Evolutionary conservation across 2,797 vertebrate species (phyloP), one percentile per base, ranked within the genome.

Genomic region (Lepidocolaptes lacrymiger): DNA sequence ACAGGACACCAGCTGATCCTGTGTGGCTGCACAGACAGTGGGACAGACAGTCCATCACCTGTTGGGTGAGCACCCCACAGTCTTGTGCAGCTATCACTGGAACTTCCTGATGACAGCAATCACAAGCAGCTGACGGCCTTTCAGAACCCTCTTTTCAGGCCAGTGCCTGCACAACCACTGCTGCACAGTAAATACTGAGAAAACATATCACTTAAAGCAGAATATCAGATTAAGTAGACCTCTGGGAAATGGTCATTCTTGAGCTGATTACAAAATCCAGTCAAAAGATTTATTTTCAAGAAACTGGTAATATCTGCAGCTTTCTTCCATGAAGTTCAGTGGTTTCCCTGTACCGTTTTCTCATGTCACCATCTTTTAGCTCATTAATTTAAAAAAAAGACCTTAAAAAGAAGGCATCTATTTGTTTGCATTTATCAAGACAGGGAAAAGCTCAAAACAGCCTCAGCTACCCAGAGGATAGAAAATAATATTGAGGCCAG

Each of bases 61-160:
- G 9, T 1, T 30, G 55, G 48, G 43, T 5, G 23, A 83, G 58
- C 21, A 44, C 37, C 37, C 23, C 24, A 20, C n/a, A 30, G 7
- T 9, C 72, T 28, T 0, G 2, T 49, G n/a, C 37, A 83, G 55
- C n/a, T 58, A 18, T 17, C 0, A 0, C 34, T 24, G 37, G 5
- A 58, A 73, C 49, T 86, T 86, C 51, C 91, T 54, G 13, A 10
- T 9, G 54, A 84, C 22, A 67, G 71, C 68, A 56, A 34, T 32
- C 44, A 68, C 34, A 30, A 72, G 73, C 71, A 84, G 43, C 22
- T 8, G 7, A 27, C 34, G 36, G 10, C 67, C 85, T 80, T 66
- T 41, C 73, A 56, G 85, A 92, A 36, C 26, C 26, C 46, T 34
- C 68, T 75, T 14, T 12, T 24, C 58, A 68, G 43, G 41, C n/a